Conservation (phyloP, 2,113 vertebrate species). For the Cheilinus undulatus region DNA sequence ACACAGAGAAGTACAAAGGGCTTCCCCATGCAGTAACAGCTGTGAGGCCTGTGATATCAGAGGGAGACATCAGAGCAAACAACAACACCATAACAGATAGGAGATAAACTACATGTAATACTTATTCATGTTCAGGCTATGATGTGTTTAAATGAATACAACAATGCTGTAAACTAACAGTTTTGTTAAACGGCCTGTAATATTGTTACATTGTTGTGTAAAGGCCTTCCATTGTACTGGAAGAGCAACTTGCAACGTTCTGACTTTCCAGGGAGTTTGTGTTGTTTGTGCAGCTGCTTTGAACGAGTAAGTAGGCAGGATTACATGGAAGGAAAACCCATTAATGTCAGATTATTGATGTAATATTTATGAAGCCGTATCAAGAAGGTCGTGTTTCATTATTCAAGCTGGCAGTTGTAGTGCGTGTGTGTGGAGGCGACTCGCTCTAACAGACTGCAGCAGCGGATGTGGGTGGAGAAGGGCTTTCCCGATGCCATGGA, state of each 20-base stretch:
- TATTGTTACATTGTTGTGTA: background rate
- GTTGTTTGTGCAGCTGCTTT: conserved; percentile 46
- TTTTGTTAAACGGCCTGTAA: conserved; percentile 5
- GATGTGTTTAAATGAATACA: background rate
- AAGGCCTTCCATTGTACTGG: background rate
- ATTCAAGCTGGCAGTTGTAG: conserved; percentile 68
- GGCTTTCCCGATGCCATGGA: conserved; percentile 78
- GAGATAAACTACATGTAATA: conserved; percentile 40
- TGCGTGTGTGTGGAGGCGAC: conserved; percentile 40
- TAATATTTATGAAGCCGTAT: conserved; percentile 85
- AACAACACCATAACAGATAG: conserved; percentile 37
- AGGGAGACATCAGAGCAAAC: conserved; percentile 47
- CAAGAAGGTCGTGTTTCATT: conserved; percentile 79
- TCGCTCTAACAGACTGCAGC: conserved; percentile 62
- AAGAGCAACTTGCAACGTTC: background rate
- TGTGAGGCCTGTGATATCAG: conserved; percentile 60
- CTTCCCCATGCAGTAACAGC: conserved; percentile 66
- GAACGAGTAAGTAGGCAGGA: conserved; percentile 59
- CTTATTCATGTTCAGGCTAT: background rate
- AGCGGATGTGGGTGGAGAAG: conserved; percentile 79
- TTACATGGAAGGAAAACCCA: conserved; percentile 67
- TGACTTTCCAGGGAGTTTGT: conserved; percentile 60
- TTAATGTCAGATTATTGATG: conserved; percentile 83
- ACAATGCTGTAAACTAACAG: background rate
- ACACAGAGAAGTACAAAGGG: conserved; percentile 61